phyloP scores from a whole-genome alignment of 2,888 invertebrate species.

The Agonopterix heracliana region DNA sequence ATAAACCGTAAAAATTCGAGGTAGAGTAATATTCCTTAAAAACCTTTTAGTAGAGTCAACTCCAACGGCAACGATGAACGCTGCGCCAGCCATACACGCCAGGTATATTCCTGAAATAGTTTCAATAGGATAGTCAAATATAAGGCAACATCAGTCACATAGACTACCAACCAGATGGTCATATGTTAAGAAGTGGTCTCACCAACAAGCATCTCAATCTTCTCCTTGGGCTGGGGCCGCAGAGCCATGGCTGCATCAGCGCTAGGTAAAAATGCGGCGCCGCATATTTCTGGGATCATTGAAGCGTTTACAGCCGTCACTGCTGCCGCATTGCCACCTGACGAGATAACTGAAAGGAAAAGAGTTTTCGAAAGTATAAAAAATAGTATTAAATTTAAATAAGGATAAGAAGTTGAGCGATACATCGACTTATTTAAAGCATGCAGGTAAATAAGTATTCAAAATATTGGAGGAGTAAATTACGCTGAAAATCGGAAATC shows the following conservation, averaged over 20 bases:
- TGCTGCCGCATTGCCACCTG: constrained; percentile 58
- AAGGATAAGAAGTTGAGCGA: not conserved
- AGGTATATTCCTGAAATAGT: constrained; percentile 71
- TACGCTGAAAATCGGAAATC: not conserved
- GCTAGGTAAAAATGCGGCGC: constrained; percentile 68
- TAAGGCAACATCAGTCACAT: no score
- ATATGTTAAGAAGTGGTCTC: not conserved
- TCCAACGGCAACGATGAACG: constrained; percentile 75
- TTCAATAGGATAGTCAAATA: no score
- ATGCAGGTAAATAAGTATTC: not conserved
- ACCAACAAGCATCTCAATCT: constrained; percentile 76
- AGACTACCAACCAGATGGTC: not conserved
- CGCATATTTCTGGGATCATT: constrained; percentile 58
- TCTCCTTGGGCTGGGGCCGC: constrained; percentile 63
- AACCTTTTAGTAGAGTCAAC: constrained; percentile 78
- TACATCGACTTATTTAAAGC: not conserved
- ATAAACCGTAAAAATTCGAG: no score
- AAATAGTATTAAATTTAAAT: no score
- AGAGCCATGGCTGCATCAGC: constrained; percentile 61
- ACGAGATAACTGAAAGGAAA: constrained; percentile 48
- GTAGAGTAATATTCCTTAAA: constrained; percentile 6
- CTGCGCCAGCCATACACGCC: constrained; percentile 77
- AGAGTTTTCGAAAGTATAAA: not conserved
- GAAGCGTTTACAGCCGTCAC: constrained; percentile 53
- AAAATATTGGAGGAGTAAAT: not conserved